Evolutionary conservation across 2,888 invertebrate genomes (phyloP).

Genomic region (Eupithecia abbreviata): DNA sequence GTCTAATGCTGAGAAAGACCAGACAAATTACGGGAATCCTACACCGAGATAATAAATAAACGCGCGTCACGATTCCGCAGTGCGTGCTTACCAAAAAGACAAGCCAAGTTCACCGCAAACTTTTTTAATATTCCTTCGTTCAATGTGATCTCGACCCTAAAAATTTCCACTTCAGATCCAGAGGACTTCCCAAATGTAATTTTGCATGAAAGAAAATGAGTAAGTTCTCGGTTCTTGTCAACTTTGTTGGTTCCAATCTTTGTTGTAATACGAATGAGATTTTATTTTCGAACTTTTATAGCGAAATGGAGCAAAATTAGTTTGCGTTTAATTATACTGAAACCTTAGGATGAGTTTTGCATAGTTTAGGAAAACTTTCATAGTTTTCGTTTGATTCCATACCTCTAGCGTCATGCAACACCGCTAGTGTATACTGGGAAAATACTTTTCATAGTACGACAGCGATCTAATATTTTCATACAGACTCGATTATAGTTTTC

Average conservation of each 20-base stretch:
- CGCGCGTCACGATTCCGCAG: not conserved
- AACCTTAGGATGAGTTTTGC: not conserved
- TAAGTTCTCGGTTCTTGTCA: conserved; percentile 69
- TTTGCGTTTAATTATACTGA: conserved; percentile 3
- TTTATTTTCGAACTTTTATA: conserved; percentile 13
- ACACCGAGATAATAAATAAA: not conserved
- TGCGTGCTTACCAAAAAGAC: conserved; percentile 64
- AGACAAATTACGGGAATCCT: not conserved
- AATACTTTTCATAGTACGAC: not conserved
- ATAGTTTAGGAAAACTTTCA: not conserved
- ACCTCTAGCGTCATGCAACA: not conserved
- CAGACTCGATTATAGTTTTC: not conserved
- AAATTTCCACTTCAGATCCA: conserved; percentile 67
- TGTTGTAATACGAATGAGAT: conserved; percentile 37
- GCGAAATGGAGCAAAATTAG: not conserved
- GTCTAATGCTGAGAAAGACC: not conserved
- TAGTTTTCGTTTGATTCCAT: not conserved
- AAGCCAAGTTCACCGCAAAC: conserved; percentile 77
- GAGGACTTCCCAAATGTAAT: conserved; percentile 73
- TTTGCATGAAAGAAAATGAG: conserved; percentile 79
- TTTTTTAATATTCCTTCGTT: conserved; percentile 82
- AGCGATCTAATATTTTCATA: not conserved
- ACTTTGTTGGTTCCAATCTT: conserved; percentile 67
- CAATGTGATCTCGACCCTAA: conserved; percentile 74
- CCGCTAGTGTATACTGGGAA: not conserved